phyloP scores from a whole-genome alignment of 2,888 invertebrate species.

The Metacarcinus magister region DNA sequence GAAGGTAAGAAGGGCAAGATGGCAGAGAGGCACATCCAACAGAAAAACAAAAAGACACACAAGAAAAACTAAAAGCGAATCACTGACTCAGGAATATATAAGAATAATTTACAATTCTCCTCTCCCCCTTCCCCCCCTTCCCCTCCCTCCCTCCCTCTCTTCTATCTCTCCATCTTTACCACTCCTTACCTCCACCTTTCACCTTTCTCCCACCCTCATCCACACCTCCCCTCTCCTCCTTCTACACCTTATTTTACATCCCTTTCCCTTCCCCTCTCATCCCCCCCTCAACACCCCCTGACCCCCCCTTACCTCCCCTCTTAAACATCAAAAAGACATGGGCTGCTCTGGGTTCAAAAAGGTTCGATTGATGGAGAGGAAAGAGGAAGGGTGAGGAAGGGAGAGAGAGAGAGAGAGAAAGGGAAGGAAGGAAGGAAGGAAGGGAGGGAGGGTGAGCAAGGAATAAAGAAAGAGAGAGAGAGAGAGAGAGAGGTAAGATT shows the following conservation, averaged over 20 bases:
- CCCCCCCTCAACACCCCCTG: neutral
- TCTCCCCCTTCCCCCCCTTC: neutral
- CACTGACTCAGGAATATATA: constrained; percentile 1
- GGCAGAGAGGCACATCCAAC: neutral
- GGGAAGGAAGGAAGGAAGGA: no score
- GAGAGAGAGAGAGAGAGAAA: neutral
- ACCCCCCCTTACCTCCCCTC: neutral
- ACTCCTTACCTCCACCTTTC: neutral
- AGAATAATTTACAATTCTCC: neutral
- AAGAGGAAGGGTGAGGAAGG: constrained; percentile 9
- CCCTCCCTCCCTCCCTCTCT: neutral
- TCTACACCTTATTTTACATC: neutral
- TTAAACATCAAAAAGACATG: neutral
- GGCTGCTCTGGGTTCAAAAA: neutral
- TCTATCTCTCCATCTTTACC: no score
- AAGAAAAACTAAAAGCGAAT: neutral
- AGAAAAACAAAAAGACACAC: neutral
- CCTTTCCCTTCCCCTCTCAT: neutral
- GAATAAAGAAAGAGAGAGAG: constrained; percentile 31
- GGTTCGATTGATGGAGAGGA: neutral
- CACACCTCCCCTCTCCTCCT: neutral
- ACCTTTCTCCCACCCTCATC: no score
- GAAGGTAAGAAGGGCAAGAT: neutral
- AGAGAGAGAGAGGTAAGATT: constrained; percentile 15
- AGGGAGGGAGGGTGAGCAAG: neutral